These are phyloP conservation scores for Meloidogyne hapla DNA, from an alignment of 1,140 invertebrate genomes.

Conservation along the genomic window DNA sequence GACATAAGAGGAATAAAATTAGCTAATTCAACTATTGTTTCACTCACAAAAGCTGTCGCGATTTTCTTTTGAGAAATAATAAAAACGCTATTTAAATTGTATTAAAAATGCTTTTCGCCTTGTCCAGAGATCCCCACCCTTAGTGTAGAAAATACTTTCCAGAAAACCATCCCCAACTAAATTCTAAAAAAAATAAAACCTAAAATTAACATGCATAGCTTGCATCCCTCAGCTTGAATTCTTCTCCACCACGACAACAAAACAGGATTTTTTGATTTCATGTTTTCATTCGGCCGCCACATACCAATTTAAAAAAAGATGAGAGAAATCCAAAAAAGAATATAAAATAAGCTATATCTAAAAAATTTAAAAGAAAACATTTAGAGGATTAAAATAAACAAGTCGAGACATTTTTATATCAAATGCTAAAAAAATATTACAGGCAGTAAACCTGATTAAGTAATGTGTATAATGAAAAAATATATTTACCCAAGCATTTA, in stretches of 20 bases:
- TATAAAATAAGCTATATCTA: background rate
- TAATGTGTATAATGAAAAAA: background rate
- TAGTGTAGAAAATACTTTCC: too few species aligned
- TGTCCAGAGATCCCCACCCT: too few species aligned
- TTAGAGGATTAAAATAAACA: background rate
- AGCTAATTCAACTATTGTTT: too few species aligned
- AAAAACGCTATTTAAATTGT: too few species aligned
- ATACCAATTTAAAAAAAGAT: background rate
- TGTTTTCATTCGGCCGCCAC: background rate
- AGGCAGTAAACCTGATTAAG: background rate
- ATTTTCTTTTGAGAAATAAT: too few species aligned
- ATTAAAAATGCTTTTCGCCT: too few species aligned
- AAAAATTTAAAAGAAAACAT: background rate
- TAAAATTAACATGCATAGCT: background rate
- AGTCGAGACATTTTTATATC: background rate
- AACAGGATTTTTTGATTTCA: constrained; percentile 3
- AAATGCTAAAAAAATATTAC: too few species aligned
- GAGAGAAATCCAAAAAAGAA: background rate
- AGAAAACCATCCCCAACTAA: too few species aligned
- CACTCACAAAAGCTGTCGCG: too few species aligned
- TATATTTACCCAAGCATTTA: constrained; percentile 1
- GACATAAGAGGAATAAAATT: too few species aligned
- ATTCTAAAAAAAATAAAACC: too few species aligned
- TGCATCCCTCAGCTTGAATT: background rate
- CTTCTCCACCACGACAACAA: background rate